Evolutionary conservation across 64 coral and sea anemone species (phyloP).

Genomic region (Montipora cactus): DNA sequence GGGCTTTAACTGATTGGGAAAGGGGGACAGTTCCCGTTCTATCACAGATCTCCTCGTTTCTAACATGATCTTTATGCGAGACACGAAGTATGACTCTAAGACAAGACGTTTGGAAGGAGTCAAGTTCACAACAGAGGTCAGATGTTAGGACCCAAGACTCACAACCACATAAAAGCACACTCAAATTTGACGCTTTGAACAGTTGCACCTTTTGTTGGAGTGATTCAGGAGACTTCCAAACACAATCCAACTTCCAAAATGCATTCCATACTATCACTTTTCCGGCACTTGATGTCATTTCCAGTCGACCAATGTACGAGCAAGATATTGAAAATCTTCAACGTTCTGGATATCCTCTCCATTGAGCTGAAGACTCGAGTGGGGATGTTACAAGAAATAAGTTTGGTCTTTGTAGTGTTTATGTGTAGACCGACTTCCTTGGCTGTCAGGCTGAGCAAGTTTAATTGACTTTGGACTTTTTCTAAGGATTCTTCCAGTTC

Average conservation of each 20-base stretch:
- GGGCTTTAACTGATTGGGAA: no score
- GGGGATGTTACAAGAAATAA: not conserved
- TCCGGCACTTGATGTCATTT: not conserved
- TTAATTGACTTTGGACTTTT: not conserved
- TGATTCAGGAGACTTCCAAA: not conserved
- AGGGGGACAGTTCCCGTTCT: no score
- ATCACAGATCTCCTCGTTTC: no score
- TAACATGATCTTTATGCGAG: no score
- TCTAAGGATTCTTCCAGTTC: conserved; percentile 2
- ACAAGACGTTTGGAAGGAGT: no score
- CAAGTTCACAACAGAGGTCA: no score
- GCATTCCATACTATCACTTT: not conserved
- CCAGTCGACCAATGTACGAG: not conserved
- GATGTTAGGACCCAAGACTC: not conserved
- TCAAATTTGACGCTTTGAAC: not conserved
- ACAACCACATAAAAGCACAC: not conserved
- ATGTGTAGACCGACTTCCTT: not conserved
- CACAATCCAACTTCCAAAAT: not conserved
- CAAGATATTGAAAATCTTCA: not conserved
- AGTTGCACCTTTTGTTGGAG: not conserved
- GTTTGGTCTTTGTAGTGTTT: conserved; percentile 1
- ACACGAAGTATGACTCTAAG: no score
- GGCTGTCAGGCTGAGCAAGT: not conserved
- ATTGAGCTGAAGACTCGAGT: not conserved
- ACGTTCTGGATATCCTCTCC: not conserved